Evolutionary conservation across 2,113 vertebrate genomes (phyloP), one percentile per base, ranked within the genome.

Genomic region (Periophthalmodon schlosseri): DNA sequence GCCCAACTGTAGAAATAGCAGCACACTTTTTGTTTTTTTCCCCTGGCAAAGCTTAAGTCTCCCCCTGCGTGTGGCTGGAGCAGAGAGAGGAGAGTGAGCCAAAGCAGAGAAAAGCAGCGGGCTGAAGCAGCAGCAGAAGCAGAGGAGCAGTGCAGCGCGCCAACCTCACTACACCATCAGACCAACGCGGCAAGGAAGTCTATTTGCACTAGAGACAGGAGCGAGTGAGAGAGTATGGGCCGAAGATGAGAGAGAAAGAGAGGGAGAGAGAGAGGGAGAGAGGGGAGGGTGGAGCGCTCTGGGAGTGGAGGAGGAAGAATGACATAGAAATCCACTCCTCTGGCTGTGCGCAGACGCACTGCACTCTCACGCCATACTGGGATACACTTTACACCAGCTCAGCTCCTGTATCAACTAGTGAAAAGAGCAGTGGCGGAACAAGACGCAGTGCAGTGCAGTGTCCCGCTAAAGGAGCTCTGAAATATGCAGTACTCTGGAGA

Each of bases 1-100:
- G 95, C 95, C 93, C 94, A 92, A 91, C 92, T 91, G 93, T 93
- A 93, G 93, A 93, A 95, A 95, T 93, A 88, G 87, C 91, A 91
- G 88, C 91, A 89, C 85, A 86, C 88, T 84, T 85, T 88, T 78
- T 46, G 77, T 71, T 72, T 82, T 70, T 36, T 54, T 61, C 63
- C 73, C 84, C 83, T 81, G 58, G 46, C 90, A 82, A 86, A 92
- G 89, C 91, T 83, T 83, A 90, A 87, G 87, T 94, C 94, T 95
- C 93, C 93, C 93, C 88, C 92, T 90, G 92, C 78, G 87, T 93
- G 93, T 89, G 86, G 91, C 93, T 90, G 84, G 83, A 93, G 92
- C 92, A 89, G 90, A 92, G 93, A 93, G 91, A 91, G 87, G 86
- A 77, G 82, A 86, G 79, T 68, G 73, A 85, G 73, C 85, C 89